Conservation (phyloP, 2,113 vertebrate genomes). For the Pomatostomus ruficeps region DNA sequence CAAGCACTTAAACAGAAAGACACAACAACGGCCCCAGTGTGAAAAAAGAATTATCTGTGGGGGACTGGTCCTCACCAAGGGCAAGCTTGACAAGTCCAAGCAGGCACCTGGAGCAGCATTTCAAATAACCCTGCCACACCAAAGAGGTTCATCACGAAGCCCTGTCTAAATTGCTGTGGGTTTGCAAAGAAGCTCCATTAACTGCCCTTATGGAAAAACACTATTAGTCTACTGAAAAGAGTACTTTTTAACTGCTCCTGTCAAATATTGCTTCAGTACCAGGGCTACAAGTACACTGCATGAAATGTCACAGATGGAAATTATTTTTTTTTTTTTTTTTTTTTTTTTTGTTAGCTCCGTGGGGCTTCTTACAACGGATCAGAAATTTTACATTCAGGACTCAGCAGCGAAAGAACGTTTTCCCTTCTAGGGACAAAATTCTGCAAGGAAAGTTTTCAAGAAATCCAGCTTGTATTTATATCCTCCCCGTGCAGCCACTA, state of each 20-base stretch:
- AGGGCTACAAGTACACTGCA: slow-evolving; percentile 25
- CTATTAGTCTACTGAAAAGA: neutral
- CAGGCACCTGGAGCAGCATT: slow-evolving; percentile 36
- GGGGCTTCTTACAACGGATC: neutral
- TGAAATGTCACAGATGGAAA: slow-evolving; percentile 46
- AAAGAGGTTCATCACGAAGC: neutral
- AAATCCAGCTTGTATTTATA: slow-evolving; percentile 62
- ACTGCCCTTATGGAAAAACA: slow-evolving; percentile 22
- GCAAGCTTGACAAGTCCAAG: slow-evolving; percentile 51
- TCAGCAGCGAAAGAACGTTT: neutral
- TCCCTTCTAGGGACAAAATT: slow-evolving; percentile 63
- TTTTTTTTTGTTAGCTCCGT: slow-evolving; percentile 37
- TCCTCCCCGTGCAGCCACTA: slow-evolving; percentile 49
- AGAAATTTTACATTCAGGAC: slow-evolving; percentile 17
- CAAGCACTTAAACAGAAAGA: slow-evolving; percentile 44
- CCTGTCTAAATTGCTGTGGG: slow-evolving; percentile 25
- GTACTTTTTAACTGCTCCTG: neutral
- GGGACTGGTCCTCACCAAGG: slow-evolving; percentile 25
- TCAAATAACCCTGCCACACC: slow-evolving; percentile 44
- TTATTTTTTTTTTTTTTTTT: slow-evolving; percentile 1
- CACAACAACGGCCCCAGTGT: slow-evolving; percentile 47
- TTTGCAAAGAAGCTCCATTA: slow-evolving; percentile 49
- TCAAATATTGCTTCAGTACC: slow-evolving; percentile 21
- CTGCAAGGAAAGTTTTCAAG: slow-evolving; percentile 39
- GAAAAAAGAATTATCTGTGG: slow-evolving; percentile 53